These are phyloP conservation scores for Eutrigla gurnardus DNA, from an alignment of 2,797 vertebrate species.

Conservation along the genomic window DNA sequence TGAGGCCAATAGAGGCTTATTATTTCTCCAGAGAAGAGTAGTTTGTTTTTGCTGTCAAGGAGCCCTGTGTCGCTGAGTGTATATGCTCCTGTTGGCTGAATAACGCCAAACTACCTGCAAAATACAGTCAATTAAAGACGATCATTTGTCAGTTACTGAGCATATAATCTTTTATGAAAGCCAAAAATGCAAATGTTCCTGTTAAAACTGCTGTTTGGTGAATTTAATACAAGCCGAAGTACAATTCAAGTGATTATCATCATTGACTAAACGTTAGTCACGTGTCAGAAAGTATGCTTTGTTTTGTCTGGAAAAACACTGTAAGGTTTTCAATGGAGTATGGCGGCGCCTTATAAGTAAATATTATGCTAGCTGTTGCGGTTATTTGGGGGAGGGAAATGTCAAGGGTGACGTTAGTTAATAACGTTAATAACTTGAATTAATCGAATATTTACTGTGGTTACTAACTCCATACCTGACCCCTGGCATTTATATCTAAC, in stretches of 20 bases:
- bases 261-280: no score
- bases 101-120: neutral
- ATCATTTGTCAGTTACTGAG: no score
- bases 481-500: slow-evolving; percentile 75
- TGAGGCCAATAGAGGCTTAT: no score
- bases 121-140: neutral
- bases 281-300: neutral
- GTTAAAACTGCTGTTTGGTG: neutral
- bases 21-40: neutral
- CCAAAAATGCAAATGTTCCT: neutral
- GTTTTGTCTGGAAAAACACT: neutral
- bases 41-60: no score
- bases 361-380: no score
- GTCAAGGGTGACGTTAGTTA: neutral
- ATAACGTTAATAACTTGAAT: neutral
- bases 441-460: no score
- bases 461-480: slow-evolving; percentile 59
- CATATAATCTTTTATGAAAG: neutral
- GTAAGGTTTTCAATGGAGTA: neutral
- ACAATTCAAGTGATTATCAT: neutral
- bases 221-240: neutral
- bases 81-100: no score
- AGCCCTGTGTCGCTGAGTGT: no score
- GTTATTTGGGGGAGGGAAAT: neutral
- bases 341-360: neutral